Percentiles rank a stretch among this genome's conserved stretches.
Evolutionary conservation across 2,113 vertebrate species (phyloP).

Genomic region (Lucifuga dentata): DNA sequence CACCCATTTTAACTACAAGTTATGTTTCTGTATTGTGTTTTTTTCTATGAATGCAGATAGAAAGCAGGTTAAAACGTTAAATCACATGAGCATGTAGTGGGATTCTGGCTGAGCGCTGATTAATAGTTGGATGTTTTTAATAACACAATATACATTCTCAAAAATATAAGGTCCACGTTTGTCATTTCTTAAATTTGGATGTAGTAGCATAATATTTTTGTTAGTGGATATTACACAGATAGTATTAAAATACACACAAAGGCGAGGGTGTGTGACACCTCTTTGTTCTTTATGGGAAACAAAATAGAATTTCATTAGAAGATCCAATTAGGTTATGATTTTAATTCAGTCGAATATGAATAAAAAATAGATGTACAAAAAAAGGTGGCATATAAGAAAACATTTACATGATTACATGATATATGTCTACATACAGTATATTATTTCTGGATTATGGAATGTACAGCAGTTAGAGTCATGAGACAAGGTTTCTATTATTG

Average conservation of each 20-base stretch:
- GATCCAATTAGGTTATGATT: constrained; percentile 7
- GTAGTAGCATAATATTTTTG: not conserved
- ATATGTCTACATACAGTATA: not conserved
- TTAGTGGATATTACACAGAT: constrained; percentile 23
- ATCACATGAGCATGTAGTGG: constrained; percentile 3
- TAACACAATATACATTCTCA: constrained; percentile 11
- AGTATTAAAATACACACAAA: not conserved
- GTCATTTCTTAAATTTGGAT: constrained; percentile 23
- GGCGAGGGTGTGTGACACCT: not conserved
- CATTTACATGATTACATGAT: too few relatives aligned
- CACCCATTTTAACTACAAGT: not conserved
- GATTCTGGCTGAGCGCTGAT: constrained; percentile 13
- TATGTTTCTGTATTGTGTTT: not conserved
- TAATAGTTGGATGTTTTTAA: not conserved
- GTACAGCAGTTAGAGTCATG: not conserved
- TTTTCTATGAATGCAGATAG: constrained; percentile 49
- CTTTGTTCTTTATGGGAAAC: constrained; percentile 14
- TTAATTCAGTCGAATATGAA: not conserved
- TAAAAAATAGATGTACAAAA: not conserved
- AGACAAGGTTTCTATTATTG: too few relatives aligned
- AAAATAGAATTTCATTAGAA: constrained; percentile 3
- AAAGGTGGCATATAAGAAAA: not conserved
- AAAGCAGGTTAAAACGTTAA: constrained; percentile 18
- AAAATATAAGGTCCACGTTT: constrained; percentile 7
- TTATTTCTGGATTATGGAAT: constrained; percentile 29